A percentile compares a stretch with the other conserved stretches of the same genome.
phyloP scores from a whole-genome alignment of 2,888 invertebrate species.

The Nomada goodeniana region DNA sequence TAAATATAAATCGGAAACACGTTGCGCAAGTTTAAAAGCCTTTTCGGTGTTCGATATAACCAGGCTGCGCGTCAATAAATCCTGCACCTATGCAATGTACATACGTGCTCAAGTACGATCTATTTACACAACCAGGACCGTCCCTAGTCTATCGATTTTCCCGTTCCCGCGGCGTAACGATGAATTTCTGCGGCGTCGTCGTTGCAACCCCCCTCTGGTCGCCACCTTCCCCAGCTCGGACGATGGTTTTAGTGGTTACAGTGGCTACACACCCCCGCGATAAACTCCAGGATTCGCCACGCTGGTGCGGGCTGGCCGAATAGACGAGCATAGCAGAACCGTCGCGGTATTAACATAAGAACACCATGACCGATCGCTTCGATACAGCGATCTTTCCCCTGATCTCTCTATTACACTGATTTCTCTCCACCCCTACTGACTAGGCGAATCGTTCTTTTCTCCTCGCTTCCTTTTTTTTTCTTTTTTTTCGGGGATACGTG shows the following conservation, averaged over 20 bases:
- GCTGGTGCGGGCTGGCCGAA: slow-evolving; percentile 70
- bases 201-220: slow-evolving; percentile 21
- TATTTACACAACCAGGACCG: slow-evolving; percentile 17
- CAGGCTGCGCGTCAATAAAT: no score
- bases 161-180: slow-evolving; percentile 79
- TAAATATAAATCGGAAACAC: no score
- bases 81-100: background rate
- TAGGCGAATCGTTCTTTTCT: background rate
- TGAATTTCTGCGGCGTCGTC: slow-evolving; percentile 46
- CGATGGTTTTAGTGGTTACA: slow-evolving; percentile 81
- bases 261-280: slow-evolving; percentile 82
- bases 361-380: slow-evolving; percentile 80
- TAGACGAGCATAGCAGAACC: slow-evolving; percentile 77
- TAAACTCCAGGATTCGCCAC: slow-evolving; percentile 82
- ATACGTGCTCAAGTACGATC: slow-evolving; percentile 3
- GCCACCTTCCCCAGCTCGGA: slow-evolving; percentile 61
- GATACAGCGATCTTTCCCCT: slow-evolving; percentile 71
- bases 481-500: slow-evolving; percentile 3
- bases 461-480: background rate
- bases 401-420: slow-evolving; percentile 78
- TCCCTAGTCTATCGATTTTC: slow-evolving; percentile 66
- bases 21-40: no score
- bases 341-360: slow-evolving; percentile 81
- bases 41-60: no score
- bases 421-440: slow-evolving; percentile 42